Evolutionary conservation across 2,797 vertebrate genomes (phyloP).

Genomic region (Rhinella marina): DNA sequence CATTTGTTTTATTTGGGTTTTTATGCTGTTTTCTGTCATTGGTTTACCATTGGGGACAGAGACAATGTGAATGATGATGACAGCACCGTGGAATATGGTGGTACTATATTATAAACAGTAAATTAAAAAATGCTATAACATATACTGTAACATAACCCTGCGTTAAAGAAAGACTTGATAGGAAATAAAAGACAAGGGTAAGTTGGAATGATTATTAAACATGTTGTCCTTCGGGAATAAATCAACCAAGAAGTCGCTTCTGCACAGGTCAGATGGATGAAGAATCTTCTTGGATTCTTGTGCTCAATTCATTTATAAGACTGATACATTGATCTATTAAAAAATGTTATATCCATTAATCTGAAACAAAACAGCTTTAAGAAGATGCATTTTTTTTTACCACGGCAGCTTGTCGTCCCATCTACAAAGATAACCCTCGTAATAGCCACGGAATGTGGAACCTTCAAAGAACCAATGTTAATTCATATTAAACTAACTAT

Average conservation of each 20-base stretch:
- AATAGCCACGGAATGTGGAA: conserved; percentile 13
- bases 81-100: neutral
- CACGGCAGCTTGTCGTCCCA: neutral
- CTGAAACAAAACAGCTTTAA: neutral
- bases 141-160: neutral
- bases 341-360: conserved; percentile 47
- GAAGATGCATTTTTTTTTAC: conserved; percentile 34
- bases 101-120: too few relatives aligned
- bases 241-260: conserved; percentile 27
- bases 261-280: conserved; percentile 40
- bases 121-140: neutral
- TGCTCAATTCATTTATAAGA: conserved; percentile 34
- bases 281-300: conserved; percentile 22
- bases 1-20: neutral
- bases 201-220: conserved; percentile 31
- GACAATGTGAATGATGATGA: neutral
- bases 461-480: neutral
- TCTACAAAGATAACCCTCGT: conserved; percentile 11
- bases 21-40: neutral
- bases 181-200: neutral
- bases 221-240: neutral
- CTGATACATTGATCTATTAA: conserved; percentile 48
- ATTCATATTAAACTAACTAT: neutral
- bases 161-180: neutral
- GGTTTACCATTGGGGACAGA: neutral